Conservation (phyloP, 1,140 invertebrate species). For the Hylyphantes graminicola region DNA sequence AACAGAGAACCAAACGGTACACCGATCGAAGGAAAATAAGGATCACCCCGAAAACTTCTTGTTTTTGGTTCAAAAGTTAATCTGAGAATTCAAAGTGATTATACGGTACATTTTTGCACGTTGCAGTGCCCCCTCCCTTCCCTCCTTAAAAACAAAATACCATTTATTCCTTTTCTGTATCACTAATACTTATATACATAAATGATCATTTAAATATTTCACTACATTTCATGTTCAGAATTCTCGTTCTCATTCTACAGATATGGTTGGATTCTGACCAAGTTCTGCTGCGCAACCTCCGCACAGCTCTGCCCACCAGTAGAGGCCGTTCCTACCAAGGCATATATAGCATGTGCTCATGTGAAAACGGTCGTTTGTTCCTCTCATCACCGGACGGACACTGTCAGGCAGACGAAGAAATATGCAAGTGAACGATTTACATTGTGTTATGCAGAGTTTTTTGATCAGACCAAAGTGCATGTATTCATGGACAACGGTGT, state of each 20-base stretch:
- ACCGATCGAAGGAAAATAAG: too few species aligned
- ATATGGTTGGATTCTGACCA: slow-evolving; percentile 46
- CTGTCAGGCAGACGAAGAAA: slow-evolving; percentile 77
- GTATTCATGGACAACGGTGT: too few species aligned
- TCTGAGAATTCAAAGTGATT: too few species aligned
- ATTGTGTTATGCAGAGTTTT: not conserved
- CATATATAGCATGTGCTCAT: slow-evolving; percentile 88
- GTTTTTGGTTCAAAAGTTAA: too few species aligned
- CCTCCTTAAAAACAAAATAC: too few species aligned
- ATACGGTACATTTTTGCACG: too few species aligned
- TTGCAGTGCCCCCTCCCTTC: too few species aligned
- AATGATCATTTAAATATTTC: not conserved
- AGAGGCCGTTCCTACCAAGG: slow-evolving; percentile 67
- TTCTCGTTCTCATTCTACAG: not conserved
- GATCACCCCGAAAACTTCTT: too few species aligned
- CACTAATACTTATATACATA: not conserved
- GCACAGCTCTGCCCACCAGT: slow-evolving; percentile 40
- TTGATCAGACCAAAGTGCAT: too few species aligned
- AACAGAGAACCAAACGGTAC: too few species aligned
- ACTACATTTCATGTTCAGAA: not conserved
- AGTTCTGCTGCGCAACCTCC: slow-evolving; percentile 25
- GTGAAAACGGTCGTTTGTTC: slow-evolving; percentile 88
- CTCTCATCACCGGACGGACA: slow-evolving; percentile 82
- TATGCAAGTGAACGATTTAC: slow-evolving; percentile 63
- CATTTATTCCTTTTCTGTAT: not conserved